These are phyloP conservation scores for Coendou prehensilis DNA, from an alignment of 2,797 vertebrate genomes.

Conservation along the genomic window DNA sequence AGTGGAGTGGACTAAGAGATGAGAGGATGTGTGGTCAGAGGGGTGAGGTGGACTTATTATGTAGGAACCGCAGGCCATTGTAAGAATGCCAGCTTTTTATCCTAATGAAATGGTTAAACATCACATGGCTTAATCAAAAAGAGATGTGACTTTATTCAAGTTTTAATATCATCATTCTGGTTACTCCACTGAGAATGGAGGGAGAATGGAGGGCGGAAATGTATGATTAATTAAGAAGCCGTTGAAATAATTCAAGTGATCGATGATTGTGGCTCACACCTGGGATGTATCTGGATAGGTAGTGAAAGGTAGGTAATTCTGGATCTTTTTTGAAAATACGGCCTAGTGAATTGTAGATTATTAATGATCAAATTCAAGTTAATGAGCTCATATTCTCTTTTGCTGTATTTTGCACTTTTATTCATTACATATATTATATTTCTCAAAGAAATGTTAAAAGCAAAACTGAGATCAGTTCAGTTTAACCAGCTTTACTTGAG, in stretches of 20 bases:
- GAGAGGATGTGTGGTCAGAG: too few relatives aligned
- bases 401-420: constrained; percentile 24
- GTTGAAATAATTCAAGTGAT: neutral
- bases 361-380: neutral
- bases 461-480: neutral
- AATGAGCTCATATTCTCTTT: neutral
- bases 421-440: neutral
- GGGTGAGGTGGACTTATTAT: neutral
- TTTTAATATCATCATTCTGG: neutral
- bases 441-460: neutral
- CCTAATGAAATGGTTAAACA: neutral
- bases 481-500: neutral
- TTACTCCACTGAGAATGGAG: neutral
- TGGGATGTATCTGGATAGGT: neutral
- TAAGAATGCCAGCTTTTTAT: neutral
- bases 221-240: neutral
- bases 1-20: too few relatives aligned
- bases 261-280: neutral
- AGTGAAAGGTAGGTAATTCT: neutral
- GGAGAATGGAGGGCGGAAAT: neutral
- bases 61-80: neutral
- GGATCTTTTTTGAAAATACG: neutral
- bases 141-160: neutral
- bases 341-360: neutral
- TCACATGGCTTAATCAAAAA: neutral